Conservation (phyloP, 2,888 invertebrate species). For the Abrostola triplasia region DNA sequence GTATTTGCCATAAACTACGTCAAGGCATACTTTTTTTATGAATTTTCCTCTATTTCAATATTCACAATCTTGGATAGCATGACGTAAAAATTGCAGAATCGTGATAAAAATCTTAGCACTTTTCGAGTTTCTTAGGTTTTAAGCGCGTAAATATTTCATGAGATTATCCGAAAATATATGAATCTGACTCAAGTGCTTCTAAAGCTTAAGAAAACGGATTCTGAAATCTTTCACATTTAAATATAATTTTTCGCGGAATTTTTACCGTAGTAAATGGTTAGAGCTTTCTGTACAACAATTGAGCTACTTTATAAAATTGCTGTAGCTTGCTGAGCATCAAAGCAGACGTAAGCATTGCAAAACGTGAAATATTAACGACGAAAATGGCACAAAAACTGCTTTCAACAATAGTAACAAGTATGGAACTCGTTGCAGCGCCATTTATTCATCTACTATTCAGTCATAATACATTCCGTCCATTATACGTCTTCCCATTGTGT, state of each 20-base stretch:
- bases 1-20: conserved; percentile 8
- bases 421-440: not conserved
- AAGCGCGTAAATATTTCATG: too few relatives aligned
- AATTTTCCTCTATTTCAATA: not conserved
- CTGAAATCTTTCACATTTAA: not conserved
- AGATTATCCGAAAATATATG: conserved; percentile 26
- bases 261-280: too few relatives aligned
- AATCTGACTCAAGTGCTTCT: conserved; percentile 1
- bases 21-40: conserved; percentile 7
- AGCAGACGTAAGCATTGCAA: not conserved
- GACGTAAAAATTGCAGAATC: not conserved
- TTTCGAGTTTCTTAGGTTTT: not conserved
- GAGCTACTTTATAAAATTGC: too few relatives aligned
- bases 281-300: too few relatives aligned
- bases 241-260: not conserved
- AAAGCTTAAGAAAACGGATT: conserved; percentile 20
- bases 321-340: too few relatives aligned
- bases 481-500: conserved; percentile 4
- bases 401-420: not conserved
- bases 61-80: too few relatives aligned
- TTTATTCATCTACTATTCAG: not conserved
- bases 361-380: not conserved
- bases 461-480: not conserved
- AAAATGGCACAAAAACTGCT: not conserved
- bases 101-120: not conserved